Evolutionary conservation across 2,797 vertebrate genomes (phyloP), one percentile per base, ranked within the genome.

Genomic region (Fistularia tabacaria): DNA sequence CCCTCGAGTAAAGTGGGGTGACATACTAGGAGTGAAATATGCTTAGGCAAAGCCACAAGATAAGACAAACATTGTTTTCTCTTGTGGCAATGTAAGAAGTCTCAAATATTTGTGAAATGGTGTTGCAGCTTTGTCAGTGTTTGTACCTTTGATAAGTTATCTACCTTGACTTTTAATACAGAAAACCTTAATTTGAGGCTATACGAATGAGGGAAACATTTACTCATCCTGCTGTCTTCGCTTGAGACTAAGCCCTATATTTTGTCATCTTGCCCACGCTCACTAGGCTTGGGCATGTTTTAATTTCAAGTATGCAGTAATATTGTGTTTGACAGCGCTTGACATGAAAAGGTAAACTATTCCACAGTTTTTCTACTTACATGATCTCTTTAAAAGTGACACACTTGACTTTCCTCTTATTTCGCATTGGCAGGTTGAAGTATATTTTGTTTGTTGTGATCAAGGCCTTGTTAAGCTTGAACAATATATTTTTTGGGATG

Each of bases 271-370:
- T 60, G 60, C 67, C 54, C 44, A n/a, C 40, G 40, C 51, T 59
- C 53, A 38, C 55, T 69, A 14, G 38, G 57, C 49, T 71, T 8
- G 38, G 53, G 54, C 56, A 65, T 73, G 69, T 69, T 74, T 13
- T 45, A 50, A 57, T 76, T 66, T 48, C 59, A 37, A 45, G 10
- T 9, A 14, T 9, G 10, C 51, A 58, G 44, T 38, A 52, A 73
- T 62, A 68, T 69, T 66, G 44, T 65, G 48, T 46, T 13, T 57
- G 59, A 62, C 62, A 59, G 54, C 49, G 15, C 12, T 38, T 47
- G 54, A 64, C 59, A 64, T 41, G 5, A 25, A 25, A 3, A 25
- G 25, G 25, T 25, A 25, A 25, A 25, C 2, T 25, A 25, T 25
- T 25, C 5, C 2, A 25, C 25, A 25, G 25, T 25, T 2, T 25